Evolutionary conservation across 2,888 invertebrate genomes (phyloP).

Genomic region (Hypomecis punctinalis): DNA sequence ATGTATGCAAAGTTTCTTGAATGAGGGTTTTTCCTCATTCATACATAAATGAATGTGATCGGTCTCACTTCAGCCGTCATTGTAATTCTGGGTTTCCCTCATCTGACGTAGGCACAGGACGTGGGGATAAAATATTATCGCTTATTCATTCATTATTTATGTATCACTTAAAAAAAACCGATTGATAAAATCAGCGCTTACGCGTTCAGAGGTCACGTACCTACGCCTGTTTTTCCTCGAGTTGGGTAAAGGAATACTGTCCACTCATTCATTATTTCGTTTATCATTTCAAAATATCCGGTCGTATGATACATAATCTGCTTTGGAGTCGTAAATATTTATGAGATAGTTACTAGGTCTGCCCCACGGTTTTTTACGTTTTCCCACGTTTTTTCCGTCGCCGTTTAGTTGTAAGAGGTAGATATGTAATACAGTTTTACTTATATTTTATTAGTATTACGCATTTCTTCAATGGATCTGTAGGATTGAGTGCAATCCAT

Average conservation of each 20-base stretch:
- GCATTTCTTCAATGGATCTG: too few relatives aligned
- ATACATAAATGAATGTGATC: constrained; percentile 32
- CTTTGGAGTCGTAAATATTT: not conserved
- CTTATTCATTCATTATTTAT: constrained; percentile 18
- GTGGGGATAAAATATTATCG: not conserved
- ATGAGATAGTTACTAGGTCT: not conserved
- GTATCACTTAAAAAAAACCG: constrained; percentile 3
- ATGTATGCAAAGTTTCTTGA: constrained; percentile 30
- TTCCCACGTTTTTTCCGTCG: not conserved
- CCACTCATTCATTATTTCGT: constrained; percentile 5
- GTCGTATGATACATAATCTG: constrained; percentile 26
- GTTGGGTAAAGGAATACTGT: constrained; percentile 1
- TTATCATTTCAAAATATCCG: constrained; percentile 18
- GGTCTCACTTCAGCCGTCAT: constrained; percentile 11
- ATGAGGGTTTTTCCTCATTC: constrained; percentile 33
- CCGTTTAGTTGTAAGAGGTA: too few relatives aligned
- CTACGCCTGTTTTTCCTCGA: not conserved
- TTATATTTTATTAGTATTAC: too few relatives aligned
- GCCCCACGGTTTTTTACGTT: not conserved
- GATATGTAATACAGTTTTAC: too few relatives aligned
- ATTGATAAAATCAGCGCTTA: not conserved
- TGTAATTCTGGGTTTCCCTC: constrained; percentile 17
- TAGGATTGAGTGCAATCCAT: too few relatives aligned
- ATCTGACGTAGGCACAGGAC: not conserved
- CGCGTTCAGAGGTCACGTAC: not conserved